Base-by-base conservation (phyloP, 2,888 invertebrate species). In the Eristalis arbustorum region DNA sequence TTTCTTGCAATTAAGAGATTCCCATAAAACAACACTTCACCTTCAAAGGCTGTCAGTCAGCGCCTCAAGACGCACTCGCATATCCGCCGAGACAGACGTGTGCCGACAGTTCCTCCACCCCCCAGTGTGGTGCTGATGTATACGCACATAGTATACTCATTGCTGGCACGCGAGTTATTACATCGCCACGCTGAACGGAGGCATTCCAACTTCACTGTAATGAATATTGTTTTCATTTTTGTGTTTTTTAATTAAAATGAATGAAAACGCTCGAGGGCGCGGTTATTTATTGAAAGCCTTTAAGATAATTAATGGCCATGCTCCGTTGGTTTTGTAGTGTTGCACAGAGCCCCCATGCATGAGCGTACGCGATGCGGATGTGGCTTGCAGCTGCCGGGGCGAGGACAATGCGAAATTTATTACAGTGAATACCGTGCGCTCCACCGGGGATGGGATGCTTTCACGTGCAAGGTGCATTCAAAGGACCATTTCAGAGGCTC, bases 261-360 rank as follows among this genome's bases (percentile, higher is more conserved):
- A 49, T 49, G 82, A 85, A 82, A 71, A 71, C 62, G 69, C 68
- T 71, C 77, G 77, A 71, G 25, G 61, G 63, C 59, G 66, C 59
- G 66, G 56, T 82, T 85, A 82, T 85, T 82, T 85, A 85, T 85
- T 82, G 82, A 85, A 62, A 85, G 71, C 85, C 74, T 82, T 85
- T 82, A 82, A 85, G 77, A 85, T 78, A 85, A 85, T 85, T 85
- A 85, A 85, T 85, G 66, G 69, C 77, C 63, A 69, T 62, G 40
- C 59, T 28, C 4, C 25, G 59, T 8, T 5, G 25, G 25, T 23
- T 23, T 37, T 71, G 61, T 78, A 73, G 73, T 66, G 73, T 66
- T 81, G 40, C 67, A 37, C 37, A 18, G 49, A 2, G 18, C 49
- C 8, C n/a, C 18, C 49, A 72, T 75, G 40, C 25, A 22, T 18